A percentile compares a stretch with the other conserved stretches of the same genome.
These are phyloP conservation scores for Drosophila algonquin DNA, from an alignment of 2,888 invertebrate species.

Conservation along the genomic window DNA sequence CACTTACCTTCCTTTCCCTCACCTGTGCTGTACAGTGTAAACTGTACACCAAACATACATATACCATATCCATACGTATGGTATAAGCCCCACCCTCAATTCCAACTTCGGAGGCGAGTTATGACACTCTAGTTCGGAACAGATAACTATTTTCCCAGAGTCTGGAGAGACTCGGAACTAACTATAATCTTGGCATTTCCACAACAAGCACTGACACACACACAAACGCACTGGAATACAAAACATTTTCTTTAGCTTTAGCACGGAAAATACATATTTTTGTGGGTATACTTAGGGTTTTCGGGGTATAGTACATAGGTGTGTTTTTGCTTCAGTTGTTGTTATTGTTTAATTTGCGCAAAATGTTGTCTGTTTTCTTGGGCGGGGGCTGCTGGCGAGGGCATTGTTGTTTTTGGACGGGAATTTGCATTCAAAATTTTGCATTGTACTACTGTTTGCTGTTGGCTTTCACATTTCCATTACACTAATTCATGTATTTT, in stretches of 20 bases:
- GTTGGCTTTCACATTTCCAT: constrained; percentile 49
- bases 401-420: constrained; percentile 11
- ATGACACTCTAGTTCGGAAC: constrained; percentile 27
- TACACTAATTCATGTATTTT: constrained; percentile 56
- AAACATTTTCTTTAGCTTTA: constrained; percentile 19
- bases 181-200: constrained; percentile 42
- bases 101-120: not conserved
- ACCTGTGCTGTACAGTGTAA: not conserved
- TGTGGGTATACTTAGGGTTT: not conserved
- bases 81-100: not conserved
- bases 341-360: constrained; percentile 52
- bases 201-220: not conserved
- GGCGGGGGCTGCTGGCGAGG: constrained; percentile 1
- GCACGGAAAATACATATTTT: constrained; percentile 13
- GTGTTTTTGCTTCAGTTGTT: constrained; percentile 16
- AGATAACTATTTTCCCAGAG: constrained; percentile 30
- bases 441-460: constrained; percentile 32
- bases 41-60: not conserved
- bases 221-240: not conserved
- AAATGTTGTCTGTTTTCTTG: constrained; percentile 27
- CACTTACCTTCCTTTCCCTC: not conserved
- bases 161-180: constrained; percentile 21
- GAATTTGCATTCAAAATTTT: constrained; percentile 48
- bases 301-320: not conserved
- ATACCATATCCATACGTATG: no score